phyloP scores from a whole-genome alignment of 2,888 invertebrate genomes.

The Resseliella maxima region DNA sequence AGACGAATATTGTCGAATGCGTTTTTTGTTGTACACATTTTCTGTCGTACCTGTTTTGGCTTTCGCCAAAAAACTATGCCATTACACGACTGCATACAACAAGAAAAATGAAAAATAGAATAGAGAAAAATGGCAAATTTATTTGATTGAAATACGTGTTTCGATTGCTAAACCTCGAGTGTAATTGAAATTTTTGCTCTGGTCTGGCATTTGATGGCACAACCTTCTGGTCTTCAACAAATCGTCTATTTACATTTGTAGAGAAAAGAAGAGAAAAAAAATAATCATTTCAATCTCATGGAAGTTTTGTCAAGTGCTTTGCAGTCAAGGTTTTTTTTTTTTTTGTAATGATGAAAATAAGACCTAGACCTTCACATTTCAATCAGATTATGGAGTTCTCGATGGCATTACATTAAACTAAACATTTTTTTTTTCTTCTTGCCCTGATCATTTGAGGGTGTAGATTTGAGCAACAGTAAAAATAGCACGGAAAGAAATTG shows the following conservation, averaged over 20 bases:
- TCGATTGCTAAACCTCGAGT: neutral
- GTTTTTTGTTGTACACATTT: neutral
- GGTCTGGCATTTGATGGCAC: neutral
- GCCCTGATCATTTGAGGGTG: slow-evolving; percentile 3
- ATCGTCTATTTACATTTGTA: neutral
- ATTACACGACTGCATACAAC: neutral
- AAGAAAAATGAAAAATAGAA: neutral
- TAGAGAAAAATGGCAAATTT: neutral
- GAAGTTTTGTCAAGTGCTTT: slow-evolving; percentile 1
- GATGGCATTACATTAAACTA: neutral
- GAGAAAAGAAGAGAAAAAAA: neutral
- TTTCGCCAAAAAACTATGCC: neutral
- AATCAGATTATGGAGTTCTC: neutral
- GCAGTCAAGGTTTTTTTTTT: neutral
- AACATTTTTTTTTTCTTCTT: too few species aligned
- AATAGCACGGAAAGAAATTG: neutral
- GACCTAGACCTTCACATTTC: slow-evolving; percentile 3
- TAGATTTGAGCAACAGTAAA: neutral
- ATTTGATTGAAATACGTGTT: slow-evolving; percentile 41
- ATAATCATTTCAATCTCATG: neutral
- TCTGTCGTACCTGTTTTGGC: neutral
- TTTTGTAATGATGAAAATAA: neutral
- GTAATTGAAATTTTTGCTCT: slow-evolving; percentile 29
- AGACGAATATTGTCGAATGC: slow-evolving; percentile 34
- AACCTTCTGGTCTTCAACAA: neutral